A percentile compares a stretch with the other conserved stretches of the same genome.
These are phyloP conservation scores for Pollenia griseotomentosa DNA, from an alignment of 2,888 invertebrate species.

Conservation along the genomic window DNA sequence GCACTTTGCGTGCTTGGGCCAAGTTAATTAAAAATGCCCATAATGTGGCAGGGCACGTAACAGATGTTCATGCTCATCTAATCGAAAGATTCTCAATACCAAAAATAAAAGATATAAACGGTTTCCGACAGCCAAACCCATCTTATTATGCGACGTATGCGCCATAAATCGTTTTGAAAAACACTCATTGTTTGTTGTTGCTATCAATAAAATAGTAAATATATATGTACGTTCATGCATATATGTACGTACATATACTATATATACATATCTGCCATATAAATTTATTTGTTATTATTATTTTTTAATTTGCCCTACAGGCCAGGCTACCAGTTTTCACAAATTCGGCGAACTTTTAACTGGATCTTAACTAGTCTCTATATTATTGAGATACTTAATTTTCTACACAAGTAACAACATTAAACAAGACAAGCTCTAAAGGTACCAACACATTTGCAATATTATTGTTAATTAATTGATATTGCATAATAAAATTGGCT, in stretches of 20 bases:
- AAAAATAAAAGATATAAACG: constrained; percentile 12
- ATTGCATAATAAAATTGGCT: too few species aligned
- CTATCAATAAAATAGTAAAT: constrained; percentile 52
- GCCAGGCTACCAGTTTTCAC: too few species aligned
- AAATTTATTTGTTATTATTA: constrained; percentile 9
- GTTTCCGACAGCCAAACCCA: constrained; percentile 42
- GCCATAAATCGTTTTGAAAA: constrained; percentile 63
- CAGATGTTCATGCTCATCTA: constrained; percentile 63
- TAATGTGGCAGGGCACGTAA: constrained; percentile 69
- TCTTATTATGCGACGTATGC: constrained; percentile 56
- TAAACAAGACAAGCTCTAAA: too few species aligned
- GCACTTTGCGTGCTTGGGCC: constrained; percentile 70
- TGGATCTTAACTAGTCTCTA: too few species aligned
- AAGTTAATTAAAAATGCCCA: constrained; percentile 74
- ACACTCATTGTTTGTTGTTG: constrained; percentile 52
- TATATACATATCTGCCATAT: not conserved
- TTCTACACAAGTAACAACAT: too few species aligned
- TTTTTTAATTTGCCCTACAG: not conserved
- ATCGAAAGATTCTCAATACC: constrained; percentile 60
- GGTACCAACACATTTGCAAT: too few species aligned
- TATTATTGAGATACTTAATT: too few species aligned
- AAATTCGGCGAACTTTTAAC: too few species aligned
- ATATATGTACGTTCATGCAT: not conserved
- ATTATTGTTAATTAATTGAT: too few species aligned
- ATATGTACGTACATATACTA: not conserved